These are phyloP conservation scores for Armadillidium nasatum DNA, from an alignment of 1,140 invertebrate genomes.

Conservation along the genomic window DNA sequence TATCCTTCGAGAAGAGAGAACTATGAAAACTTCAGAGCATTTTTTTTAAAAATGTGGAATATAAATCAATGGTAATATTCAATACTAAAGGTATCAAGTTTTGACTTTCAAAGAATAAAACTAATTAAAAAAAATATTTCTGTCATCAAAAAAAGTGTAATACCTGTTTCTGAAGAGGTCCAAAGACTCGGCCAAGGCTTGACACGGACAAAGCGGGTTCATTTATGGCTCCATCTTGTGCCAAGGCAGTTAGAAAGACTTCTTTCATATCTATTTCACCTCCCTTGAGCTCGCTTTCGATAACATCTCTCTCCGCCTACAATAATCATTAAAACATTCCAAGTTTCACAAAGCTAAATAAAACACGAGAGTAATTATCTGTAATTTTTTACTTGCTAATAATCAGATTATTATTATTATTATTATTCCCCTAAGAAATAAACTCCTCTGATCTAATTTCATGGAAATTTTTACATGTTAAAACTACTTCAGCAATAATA, in stretches of 20 bases:
- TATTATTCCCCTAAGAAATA: too few species aligned
- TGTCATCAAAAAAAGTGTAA: neutral
- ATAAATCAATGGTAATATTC: too few species aligned
- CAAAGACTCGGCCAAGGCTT: conserved; percentile 71
- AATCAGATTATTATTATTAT: too few species aligned
- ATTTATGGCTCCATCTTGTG: conserved; percentile 78
- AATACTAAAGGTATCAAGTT: neutral
- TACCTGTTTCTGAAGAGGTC: conserved; percentile 74
- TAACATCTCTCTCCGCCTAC: conserved; percentile 71
- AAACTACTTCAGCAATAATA: neutral
- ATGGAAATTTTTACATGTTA: neutral
- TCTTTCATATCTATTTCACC: conserved; percentile 78
- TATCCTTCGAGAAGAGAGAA: too few species aligned
- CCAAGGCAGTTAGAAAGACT: conserved; percentile 71
- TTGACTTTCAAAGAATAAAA: neutral
- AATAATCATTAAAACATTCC: neutral
- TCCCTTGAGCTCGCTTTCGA: conserved; percentile 81
- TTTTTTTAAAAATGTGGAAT: too few species aligned
- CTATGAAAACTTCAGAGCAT: too few species aligned
- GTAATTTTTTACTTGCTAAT: too few species aligned
- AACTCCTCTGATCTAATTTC: too few species aligned
- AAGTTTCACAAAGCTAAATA: neutral
- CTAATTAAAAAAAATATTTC: neutral
- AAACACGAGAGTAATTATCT: too few species aligned
- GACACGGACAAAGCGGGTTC: conserved; percentile 74